Base-by-base conservation (phyloP, 2,888 invertebrate species). In the Polyommatus iphigenia region DNA sequence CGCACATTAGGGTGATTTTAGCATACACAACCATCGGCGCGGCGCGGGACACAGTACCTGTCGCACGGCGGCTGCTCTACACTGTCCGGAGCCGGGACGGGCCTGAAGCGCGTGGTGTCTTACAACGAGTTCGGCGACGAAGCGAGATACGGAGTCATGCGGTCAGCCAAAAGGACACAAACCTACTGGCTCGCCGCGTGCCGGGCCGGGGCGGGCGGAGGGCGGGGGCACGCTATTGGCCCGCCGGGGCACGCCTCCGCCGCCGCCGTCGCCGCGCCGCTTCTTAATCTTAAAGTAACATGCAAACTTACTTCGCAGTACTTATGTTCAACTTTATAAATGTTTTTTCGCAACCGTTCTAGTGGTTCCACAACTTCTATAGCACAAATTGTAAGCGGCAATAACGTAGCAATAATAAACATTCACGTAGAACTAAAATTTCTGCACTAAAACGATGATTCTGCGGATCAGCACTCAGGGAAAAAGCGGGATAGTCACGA, bases 91-190 rank as follows among this genome's bases (percentile, higher is more conserved):
- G 81, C 88, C 81, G 89, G 89, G 89, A 85, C 86, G 91, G 91
- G 92, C 90, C 88, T 87, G 84, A 92, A 92, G 93, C 92, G 92
- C 91, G 92, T 90, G 92, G 85, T 89, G 89, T 67, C 88, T 90
- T 82, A 90, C 89, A 91, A 92, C 91, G 88, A 92, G 91, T 89
- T 89, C 91, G 92, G 93, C 94, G 89, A 90, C 93, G 92, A 94
- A 94, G 94, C 94, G 89, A 91, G 87, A 93, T 94, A 91, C 93
- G 93, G 93, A 94, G 94, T 94, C 94, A 94, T 94, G 94, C 94
- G 94, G 94, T 94, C 94, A 94, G 94, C 94, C 94, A 93, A 94
- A 93, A 93, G 93, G 94, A 94, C 94, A 92, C 94, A 93, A 94
- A 94, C 94, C 94, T 94, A 94, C 94, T 93, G 94, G 91, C 90